Base-by-base conservation (phyloP, 2,113 vertebrate species). In the Sardina pilchardus region DNA sequence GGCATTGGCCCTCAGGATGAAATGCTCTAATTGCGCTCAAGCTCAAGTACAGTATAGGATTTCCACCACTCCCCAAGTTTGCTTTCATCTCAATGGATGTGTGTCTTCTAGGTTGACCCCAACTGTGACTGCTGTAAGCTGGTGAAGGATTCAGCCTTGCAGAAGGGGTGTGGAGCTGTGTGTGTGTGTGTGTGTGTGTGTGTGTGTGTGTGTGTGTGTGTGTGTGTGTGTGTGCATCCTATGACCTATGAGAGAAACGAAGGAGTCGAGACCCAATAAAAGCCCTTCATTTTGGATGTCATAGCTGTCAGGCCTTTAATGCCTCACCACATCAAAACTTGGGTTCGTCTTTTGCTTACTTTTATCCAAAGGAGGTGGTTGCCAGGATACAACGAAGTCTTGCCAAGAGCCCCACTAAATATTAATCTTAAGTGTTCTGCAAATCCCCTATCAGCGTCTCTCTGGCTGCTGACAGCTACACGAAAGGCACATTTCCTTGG, bases 381-480 rank as follows among this genome's bases (percentile, higher is more conserved):
- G 89, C 84, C 87, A 83, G 88, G 90, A 91, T 67, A 85, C 86
- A 84, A 78, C 47, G 85, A 83, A 87, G 2, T 83, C 9, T 86
- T 85, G 85, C 71, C 84, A 75, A 78, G 89, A 89, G 86, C 78
- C 67, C 85, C 63, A 82, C 87, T 89, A 90, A 93, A 90, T 89
- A 92, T 83, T 83, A 83, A 89, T 82, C 85, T 88, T 88, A 88
- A 92, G 88, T 84, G 80, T 86, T 89, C 88, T 89, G 85, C 86
- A 91, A 93, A 92, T 90, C 89, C 86, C 85, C 89, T 71, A 86
- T 93, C 89, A 90, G 87, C 92, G 91, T 91, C 86, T 92, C 85
- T 85, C 81, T 30, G 87, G 88, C 84, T 59, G 90, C 90, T 91
- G 93, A 93, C 92, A 92, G 91, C 90, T 90, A 84, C 87, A 85